Evolutionary conservation across 1,140 invertebrate genomes (phyloP), one percentile per base, ranked within the genome.

Genomic region (Lasaia peninsularis): DNA sequence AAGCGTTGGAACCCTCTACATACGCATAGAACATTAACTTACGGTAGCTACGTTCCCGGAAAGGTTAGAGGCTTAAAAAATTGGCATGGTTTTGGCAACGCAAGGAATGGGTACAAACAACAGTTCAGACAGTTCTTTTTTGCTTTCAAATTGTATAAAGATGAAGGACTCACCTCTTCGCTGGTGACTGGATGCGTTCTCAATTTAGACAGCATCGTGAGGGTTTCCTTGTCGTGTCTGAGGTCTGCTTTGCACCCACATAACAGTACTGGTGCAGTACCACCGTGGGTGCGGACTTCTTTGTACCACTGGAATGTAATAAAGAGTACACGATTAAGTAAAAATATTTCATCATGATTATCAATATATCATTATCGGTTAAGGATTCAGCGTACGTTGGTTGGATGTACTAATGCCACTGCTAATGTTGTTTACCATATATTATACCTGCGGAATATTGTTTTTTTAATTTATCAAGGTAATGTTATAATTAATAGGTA

Each of bases 281-380:
- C 91, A 58, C 92, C 93, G 63, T 94, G 92, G n/a, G 91, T 91
- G 50, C 91, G 89, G 2, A 94, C 91, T 79, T 94, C 93, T 60
- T 91, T 91, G 75, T 92, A 92, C 93, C 93, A 94, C 91, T 92
- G 84, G 0, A 82, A 81, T 44, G 48, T 48, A 2, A 55, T 28
- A 28, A 8, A 50, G 7, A 34, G 9, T 16, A 18, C 35, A 6
- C 11, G 16, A 34, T 37, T 16, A 12, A 14, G 4, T 28, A 5
- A 14, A 35, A 10, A 14, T 5, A 10, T 21, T 34, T 8, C 11
- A 35, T 34, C 2, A 11, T 3, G 5, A 2, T 24, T 8, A 34
- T 18, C 1, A 5, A 1, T 24, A 24, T 24, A 3, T 24, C 7
- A 2, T 1, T 24, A n/a, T n/a, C 9, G 49, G 11, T 31, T 24